Base-by-base conservation (phyloP, 1,140 invertebrate species). In the Apolygus lucorum region DNA sequence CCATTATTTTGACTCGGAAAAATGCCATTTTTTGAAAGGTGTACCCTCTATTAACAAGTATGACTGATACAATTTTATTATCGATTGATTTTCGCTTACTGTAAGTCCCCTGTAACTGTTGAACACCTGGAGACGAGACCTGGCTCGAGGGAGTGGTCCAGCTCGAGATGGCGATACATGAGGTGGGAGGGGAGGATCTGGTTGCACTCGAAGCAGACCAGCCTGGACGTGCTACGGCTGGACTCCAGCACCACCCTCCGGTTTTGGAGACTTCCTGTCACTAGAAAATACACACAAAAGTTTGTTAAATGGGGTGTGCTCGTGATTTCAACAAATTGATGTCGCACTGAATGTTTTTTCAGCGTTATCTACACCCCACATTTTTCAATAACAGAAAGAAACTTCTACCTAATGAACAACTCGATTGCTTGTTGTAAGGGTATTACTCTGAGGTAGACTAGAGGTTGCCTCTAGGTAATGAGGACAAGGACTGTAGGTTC, bases 131-230 rank as follows among this genome's bases (percentile, higher is more conserved):
- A 26, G 17, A 71, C 27, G 25, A 63, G 54, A 4, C 24, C 52
- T 13, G 52, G 1, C 13, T 49, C 14, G 14, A 71, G 34, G 28
- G 14, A 4, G 34, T 71, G 70, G 21, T 72, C 68, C 21, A 54
- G 21, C n/a, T 49, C 67, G 2, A 70, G 59, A 54, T 72, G 71
- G 52, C 22, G n/a, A 8, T 49, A 63, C 71, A 72, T 70, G 25
- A 67, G 52, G 25, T 70, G 29, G 21, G 42, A 21, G 17, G 66
- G 69, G 14, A 70, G 27, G 52, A 71, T 69, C 54, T 68, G 68
- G 21, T 70, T 67, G 24, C 70, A 71, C 4, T 42, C 27, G 24
- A 65, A 71, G 42, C 70, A 71, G 28, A 71, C 49, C 11, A 71
- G 70, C 21, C 70, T 24, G 26, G 62, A 63, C 21, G 42, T 22